A percentile compares a stretch with the other conserved stretches of the same genome.
Conservation (phyloP, 2,797 vertebrate species). For the Aulostomus chinensis region DNA sequence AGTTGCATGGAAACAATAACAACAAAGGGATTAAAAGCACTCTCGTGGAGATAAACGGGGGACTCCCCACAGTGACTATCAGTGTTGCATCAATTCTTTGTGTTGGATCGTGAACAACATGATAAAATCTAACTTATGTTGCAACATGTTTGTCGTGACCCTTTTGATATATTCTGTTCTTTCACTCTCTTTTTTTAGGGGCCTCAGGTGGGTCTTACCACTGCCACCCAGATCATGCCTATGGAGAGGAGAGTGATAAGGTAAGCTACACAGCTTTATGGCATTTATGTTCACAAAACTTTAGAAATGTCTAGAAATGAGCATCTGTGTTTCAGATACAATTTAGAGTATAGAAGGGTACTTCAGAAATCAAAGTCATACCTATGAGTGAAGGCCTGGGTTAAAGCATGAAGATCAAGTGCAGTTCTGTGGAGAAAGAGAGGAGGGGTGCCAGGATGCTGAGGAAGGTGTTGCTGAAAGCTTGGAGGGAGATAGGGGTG, state of each 20-base stretch:
- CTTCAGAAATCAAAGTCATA: not conserved
- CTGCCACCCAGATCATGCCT: conserved; percentile 91
- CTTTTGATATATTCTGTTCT: not conserved
- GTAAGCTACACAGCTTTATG: no score
- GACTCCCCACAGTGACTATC: conserved; percentile 18
- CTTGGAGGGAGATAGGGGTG: conserved; percentile 47
- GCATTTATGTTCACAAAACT: no score
- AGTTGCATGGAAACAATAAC: conserved; percentile 33
- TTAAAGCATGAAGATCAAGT: conserved; percentile 17
- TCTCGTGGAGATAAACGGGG: conserved; percentile 32
- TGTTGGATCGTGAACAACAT: no score
- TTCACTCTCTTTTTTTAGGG: conserved; percentile 76
- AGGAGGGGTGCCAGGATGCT: conserved; percentile 51
- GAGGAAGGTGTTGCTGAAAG: conserved; percentile 64
- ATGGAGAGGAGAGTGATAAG: conserved; percentile 93
- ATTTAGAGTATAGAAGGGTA: not conserved
- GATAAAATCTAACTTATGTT: not conserved
- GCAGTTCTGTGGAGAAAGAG: conserved; percentile 21
- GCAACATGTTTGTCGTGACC: not conserved
- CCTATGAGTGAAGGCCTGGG: conserved; percentile 9
- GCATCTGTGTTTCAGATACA: not conserved
- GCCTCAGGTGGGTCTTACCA: conserved; percentile 89
- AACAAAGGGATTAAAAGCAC: conserved; percentile 61
- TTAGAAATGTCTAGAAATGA: no score
- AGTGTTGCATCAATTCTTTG: conserved; percentile 9